Evolutionary conservation across 2,888 invertebrate species (phyloP).

Genomic region (Lumbricus terrestris): DNA sequence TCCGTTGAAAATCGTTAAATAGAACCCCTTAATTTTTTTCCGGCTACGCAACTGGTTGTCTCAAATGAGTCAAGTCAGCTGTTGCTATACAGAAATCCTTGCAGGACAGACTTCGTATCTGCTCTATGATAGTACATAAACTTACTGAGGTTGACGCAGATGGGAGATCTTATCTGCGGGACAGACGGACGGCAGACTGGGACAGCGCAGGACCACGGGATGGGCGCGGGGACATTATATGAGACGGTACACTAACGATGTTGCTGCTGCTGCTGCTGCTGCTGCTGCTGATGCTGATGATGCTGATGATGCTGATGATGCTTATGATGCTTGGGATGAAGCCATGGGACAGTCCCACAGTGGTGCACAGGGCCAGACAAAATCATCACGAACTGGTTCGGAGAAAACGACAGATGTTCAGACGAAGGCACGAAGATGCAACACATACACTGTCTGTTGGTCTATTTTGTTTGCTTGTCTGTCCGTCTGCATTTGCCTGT

Average conservation of each 20-base stretch:
- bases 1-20: too few species aligned
- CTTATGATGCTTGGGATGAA: not conserved
- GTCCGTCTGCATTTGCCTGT: too few species aligned
- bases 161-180: not conserved
- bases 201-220: too few species aligned
- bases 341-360: not conserved
- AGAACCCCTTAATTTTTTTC: too few species aligned
- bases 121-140: too few species aligned
- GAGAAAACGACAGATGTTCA: not conserved
- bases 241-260: too few species aligned
- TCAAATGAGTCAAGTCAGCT: not conserved
- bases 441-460: not conserved
- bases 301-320: too few species aligned
- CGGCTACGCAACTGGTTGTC: rapidly evolving
- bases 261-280: too few species aligned
- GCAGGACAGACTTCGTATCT: not conserved
- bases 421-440: not conserved
- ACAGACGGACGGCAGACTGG: too few species aligned
- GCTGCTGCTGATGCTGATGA: not conserved
- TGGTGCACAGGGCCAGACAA: not conserved
- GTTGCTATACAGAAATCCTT: not conserved
- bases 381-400: not conserved
- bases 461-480: too few species aligned
- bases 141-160: not conserved
- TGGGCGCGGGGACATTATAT: not conserved